Conservation (phyloP, 1,140 invertebrate genomes). For the Macrostomum lignano region DNA sequence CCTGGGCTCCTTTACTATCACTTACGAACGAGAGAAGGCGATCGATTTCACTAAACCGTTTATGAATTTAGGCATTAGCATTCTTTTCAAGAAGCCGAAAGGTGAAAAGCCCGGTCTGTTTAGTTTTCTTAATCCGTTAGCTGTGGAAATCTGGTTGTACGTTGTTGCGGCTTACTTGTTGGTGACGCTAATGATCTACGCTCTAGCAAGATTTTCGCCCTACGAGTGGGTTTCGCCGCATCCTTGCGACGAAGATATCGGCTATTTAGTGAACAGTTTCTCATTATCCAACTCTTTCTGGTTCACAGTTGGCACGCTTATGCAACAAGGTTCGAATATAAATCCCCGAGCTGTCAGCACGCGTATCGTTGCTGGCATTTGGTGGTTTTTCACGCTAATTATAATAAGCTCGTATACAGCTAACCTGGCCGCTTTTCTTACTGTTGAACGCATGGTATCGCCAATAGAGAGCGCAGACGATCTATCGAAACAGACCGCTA, state of each 20-base stretch:
- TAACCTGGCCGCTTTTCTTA: constrained; percentile 82
- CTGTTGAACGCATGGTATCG: constrained; percentile 75
- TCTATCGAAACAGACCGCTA: constrained; percentile 64
- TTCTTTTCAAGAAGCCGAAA: too few species aligned
- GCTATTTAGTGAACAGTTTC: constrained; percentile 6
- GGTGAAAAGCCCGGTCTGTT: too few species aligned
- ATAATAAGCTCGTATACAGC: constrained; percentile 92
- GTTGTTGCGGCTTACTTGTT: constrained; percentile 68
- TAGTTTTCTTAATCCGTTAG: too few species aligned
- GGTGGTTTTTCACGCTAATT: constrained; percentile 97
- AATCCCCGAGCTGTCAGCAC: constrained; percentile 21
- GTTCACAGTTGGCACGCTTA: constrained; percentile 7
- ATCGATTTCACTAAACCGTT: too few species aligned
- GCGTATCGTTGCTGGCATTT: constrained; percentile 37
- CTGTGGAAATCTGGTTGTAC: constrained; percentile 89
- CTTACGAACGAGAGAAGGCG: too few species aligned
- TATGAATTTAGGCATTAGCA: too few species aligned
- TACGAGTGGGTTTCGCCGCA: constrained; percentile 7
- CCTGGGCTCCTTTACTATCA: too few species aligned
- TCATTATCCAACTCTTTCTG: constrained; percentile 8
- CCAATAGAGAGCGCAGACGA: constrained; percentile 84
- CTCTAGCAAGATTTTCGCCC: constrained; percentile 6
- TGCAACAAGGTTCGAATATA: constrained; percentile 5
- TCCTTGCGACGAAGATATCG: constrained; percentile 4
- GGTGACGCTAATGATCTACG: constrained; percentile 5